Evolutionary conservation across 2,888 invertebrate species (phyloP).

Genomic region (Ceraclea dissimilis): DNA sequence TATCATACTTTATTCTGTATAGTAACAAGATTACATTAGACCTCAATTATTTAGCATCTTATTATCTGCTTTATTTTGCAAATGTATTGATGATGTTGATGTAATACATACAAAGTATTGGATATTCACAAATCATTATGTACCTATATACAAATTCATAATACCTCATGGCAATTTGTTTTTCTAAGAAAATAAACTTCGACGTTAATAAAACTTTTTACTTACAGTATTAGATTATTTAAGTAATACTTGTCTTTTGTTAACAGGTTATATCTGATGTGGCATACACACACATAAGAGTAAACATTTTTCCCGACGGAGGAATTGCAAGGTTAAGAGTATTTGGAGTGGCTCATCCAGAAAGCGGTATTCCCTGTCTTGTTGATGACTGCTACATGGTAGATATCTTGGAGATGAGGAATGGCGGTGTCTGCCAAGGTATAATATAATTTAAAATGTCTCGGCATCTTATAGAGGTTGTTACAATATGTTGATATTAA

Average conservation of each 20-base stretch:
- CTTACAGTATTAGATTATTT: too few relatives aligned
- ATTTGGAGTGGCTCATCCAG: conserved; percentile 46
- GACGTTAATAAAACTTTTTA: too few relatives aligned
- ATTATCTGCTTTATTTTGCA: too few relatives aligned
- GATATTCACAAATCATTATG: too few relatives aligned
- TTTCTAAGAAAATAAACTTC: too few relatives aligned
- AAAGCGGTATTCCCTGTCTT: conserved; percentile 21
- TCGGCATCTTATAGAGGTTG: background rate
- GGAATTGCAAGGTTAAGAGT: conserved; percentile 55
- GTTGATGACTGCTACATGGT: conserved; percentile 35
- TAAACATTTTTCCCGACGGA: conserved; percentile 58
- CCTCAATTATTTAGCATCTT: conserved; percentile 9
- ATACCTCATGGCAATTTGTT: too few relatives aligned
- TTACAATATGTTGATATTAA: background rate
- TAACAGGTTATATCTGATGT: conserved; percentile 41
- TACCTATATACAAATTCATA: too few relatives aligned
- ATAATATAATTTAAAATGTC: too few relatives aligned
- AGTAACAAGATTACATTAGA: background rate
- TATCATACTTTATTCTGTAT: background rate
- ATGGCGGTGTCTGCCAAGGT: conserved; percentile 50
- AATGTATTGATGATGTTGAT: too few relatives aligned
- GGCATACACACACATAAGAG: conserved; percentile 50
- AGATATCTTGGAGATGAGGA: conserved; percentile 47
- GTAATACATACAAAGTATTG: too few relatives aligned
- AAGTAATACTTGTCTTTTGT: too few relatives aligned